Evolutionary conservation across 2,888 invertebrate genomes (phyloP).

Genomic region (Phyllotreta cruciferae): DNA sequence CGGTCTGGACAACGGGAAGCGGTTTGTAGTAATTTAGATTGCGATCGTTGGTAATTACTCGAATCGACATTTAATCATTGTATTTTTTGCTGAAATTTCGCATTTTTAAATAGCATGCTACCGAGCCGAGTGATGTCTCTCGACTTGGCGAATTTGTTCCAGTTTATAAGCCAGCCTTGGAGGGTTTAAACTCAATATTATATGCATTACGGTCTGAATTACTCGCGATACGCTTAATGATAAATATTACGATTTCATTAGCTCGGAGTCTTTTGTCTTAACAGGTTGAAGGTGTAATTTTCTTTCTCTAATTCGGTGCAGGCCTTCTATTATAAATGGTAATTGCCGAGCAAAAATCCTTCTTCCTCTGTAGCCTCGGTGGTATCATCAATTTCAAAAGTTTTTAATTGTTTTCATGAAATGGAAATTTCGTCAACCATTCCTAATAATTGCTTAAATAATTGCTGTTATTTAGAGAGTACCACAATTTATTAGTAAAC

Average conservation of each 20-base stretch:
- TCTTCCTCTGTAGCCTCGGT: background rate
- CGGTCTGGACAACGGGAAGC: slow-evolving; percentile 47
- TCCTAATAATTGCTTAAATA: too few relatives aligned
- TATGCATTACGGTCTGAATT: slow-evolving; percentile 32
- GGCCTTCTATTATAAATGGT: slow-evolving; percentile 21
- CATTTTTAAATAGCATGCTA: slow-evolving; percentile 40
- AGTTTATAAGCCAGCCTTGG: slow-evolving; percentile 41
- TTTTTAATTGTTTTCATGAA: too few relatives aligned
- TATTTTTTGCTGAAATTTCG: slow-evolving; percentile 37
- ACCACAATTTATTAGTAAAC: too few relatives aligned
- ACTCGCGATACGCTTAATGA: slow-evolving; percentile 33
- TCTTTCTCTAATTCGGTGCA: slow-evolving; percentile 29
- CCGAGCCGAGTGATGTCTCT: slow-evolving; percentile 26
- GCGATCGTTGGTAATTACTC: slow-evolving; percentile 48
- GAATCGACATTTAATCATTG: slow-evolving; percentile 43
- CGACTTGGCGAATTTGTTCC: slow-evolving; percentile 44
- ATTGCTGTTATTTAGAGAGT: too few relatives aligned
- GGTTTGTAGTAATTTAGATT: slow-evolving; percentile 49
- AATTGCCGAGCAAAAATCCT: slow-evolving; percentile 31
- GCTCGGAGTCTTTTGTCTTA: slow-evolving; percentile 32
- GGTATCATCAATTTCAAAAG: background rate
- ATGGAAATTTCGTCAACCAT: too few relatives aligned
- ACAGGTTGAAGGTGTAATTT: slow-evolving; percentile 31
- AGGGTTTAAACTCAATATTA: slow-evolving; percentile 32
- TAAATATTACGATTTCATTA: slow-evolving; percentile 38